Base-by-base conservation (phyloP, 2,888 invertebrate genomes). In the Caenorhabditis sp. region DNA sequence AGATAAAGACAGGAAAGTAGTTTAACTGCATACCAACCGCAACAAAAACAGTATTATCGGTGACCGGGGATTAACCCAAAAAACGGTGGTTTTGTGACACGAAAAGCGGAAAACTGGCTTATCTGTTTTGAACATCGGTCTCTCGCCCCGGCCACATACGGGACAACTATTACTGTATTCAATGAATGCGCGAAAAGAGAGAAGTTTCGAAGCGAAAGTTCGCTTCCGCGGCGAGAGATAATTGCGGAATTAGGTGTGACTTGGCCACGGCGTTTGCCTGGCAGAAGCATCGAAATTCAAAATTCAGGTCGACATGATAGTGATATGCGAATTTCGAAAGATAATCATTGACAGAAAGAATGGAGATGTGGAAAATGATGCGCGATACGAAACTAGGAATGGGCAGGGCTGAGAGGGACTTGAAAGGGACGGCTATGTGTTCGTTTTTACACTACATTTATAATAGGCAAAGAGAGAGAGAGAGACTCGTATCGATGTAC, bases 401-500 rank as follows among this genome's bases (percentile, higher is more conserved):
- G 46, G 46, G 26, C 46, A 46, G 24, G 6, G 15, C 3, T n/a
- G 46, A 26, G 2, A 24, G 46, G 24, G 1, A 5, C 22, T 6
- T 20, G 22, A 13, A 13, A 15, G 11, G 9, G 30, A 30, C n/a
- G 45, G 30, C 15, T 15, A 45, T 5, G 45, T 50, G 66, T 66
- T 66, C 66, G 58, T 50, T 66, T 66, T 66, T 66, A 66, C 66
- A 66, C 66, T 58, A 58, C 55, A 65, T 65, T 65, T 55, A 55
- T 65, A 55, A 65, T 63, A 65, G 37, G 52, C 22, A 22, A 32
- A 32, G 43, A 30, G 15, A 27, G n/a, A 17, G 56, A 39, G 48
- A 30, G 52, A 52, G 50, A 61, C 30, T 45, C 32, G 65, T 53
- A 55, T 65, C 48, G 46, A 56, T 56, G 41, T 56, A 58, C 56